Evolutionary conservation across 2,797 vertebrate species (phyloP).

Genomic region (Diceros bicornis): DNA sequence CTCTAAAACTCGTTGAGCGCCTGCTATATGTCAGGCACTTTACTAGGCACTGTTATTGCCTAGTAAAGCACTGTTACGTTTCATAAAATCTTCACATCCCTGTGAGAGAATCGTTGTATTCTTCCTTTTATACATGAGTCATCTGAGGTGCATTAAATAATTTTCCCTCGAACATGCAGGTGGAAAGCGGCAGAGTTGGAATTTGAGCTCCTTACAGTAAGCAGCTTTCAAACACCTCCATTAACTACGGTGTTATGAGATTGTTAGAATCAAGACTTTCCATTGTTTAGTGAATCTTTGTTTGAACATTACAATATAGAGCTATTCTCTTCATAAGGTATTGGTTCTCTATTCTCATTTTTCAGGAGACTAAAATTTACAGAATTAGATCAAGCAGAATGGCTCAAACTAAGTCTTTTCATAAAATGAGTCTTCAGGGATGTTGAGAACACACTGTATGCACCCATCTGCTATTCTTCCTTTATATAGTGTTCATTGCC

Average conservation of each 20-base stretch:
- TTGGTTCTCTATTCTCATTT: slow-evolving; percentile 12
- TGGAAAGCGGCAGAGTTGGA: neutral
- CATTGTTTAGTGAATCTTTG: neutral
- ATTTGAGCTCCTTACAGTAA: neutral
- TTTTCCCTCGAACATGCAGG: neutral
- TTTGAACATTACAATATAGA: slow-evolving; percentile 8
- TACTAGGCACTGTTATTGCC: neutral
- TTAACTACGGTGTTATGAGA: neutral
- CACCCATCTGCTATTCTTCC: neutral
- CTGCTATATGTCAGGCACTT: neutral
- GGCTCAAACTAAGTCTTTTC: slow-evolving; percentile 24
- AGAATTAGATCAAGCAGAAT: slow-evolving; percentile 17
- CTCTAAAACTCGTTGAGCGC: neutral
- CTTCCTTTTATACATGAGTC: neutral
- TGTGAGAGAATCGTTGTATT: neutral
- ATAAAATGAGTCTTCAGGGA: neutral
- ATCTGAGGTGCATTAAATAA: neutral
- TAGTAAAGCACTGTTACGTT: neutral
- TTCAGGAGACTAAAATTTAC: slow-evolving; percentile 21
- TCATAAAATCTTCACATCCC: neutral
- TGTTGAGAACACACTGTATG: neutral
- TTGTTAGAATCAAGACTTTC: neutral
- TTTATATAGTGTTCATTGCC: neutral
- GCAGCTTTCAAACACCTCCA: neutral
- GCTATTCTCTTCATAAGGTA: neutral